Percentiles rank a stretch among this genome's conserved stretches.
phyloP scores from a whole-genome alignment of 2,113 vertebrate genomes.

The Phylloscopus trochilus region DNA sequence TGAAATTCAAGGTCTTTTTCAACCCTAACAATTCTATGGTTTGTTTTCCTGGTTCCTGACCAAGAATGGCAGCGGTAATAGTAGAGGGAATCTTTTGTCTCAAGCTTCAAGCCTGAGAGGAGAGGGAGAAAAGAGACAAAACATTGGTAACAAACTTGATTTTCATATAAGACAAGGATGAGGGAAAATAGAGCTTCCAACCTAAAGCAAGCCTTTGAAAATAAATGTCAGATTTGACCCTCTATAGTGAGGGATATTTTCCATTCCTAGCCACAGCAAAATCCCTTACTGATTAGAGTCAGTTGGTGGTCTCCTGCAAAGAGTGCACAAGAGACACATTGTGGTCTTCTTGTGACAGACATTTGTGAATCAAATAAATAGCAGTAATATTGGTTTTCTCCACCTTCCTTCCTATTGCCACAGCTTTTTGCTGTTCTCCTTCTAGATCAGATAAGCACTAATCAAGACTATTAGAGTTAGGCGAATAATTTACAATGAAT shows the following conservation, averaged over 20 bases:
- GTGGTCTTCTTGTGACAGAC: background rate
- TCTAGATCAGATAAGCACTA: background rate
- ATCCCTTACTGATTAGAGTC: background rate
- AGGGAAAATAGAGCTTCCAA: background rate
- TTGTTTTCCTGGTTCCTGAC: background rate
- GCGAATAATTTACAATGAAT: slow-evolving; percentile 26
- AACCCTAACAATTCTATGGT: rapidly evolving
- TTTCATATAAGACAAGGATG: background rate
- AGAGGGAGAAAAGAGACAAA: background rate
- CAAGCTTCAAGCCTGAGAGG: background rate
- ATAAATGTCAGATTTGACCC: background rate
- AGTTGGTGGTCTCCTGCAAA: background rate
- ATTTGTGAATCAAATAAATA: background rate
- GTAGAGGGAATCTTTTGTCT: background rate
- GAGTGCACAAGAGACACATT: background rate
- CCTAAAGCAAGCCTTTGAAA: background rate
- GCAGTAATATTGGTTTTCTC: background rate
- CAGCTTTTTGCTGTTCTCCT: background rate
- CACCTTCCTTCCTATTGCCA: background rate
- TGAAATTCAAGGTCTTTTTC: background rate
- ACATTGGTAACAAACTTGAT: background rate
- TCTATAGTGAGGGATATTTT: background rate
- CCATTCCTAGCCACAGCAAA: background rate
- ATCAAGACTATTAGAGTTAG: slow-evolving; percentile 22
- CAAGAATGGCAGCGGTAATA: too few relatives aligned